These are phyloP conservation scores for Drosophila koepferae DNA, from an alignment of 2,888 invertebrate species.

Conservation along the genomic window DNA sequence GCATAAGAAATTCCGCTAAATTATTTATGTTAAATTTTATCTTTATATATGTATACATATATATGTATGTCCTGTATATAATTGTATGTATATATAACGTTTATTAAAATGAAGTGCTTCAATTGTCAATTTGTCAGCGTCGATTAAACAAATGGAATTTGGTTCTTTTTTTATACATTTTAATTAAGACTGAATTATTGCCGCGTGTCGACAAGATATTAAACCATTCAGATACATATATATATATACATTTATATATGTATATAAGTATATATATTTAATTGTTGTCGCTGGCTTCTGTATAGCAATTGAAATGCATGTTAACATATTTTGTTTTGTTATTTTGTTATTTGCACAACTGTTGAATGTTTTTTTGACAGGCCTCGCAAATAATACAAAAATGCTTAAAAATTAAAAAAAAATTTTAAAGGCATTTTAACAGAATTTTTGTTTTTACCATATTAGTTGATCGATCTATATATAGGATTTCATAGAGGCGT, in stretches of 20 bases:
- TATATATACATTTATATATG: constrained; percentile 7
- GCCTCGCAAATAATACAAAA: constrained; percentile 51
- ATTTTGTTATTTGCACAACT: constrained; percentile 65
- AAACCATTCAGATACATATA: constrained; percentile 8
- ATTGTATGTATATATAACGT: constrained; percentile 27
- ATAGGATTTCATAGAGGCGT: constrained; percentile 36
- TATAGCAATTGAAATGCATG: constrained; percentile 59
- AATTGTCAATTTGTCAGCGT: constrained; percentile 77
- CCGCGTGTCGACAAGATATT: constrained; percentile 55
- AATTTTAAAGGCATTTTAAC: constrained; percentile 37
- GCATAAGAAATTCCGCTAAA: constrained; percentile 23
- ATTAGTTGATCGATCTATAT: constrained; percentile 16
- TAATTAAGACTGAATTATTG: constrained; percentile 77
- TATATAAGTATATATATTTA: constrained; percentile 8
- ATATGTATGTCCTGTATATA: constrained; percentile 1
- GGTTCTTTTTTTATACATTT: constrained; percentile 55
- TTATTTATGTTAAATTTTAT: constrained; percentile 32
- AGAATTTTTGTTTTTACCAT: constrained; percentile 26
- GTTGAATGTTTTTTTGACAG: constrained; percentile 45
- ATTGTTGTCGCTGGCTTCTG: constrained; percentile 28
- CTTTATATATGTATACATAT: neutral
- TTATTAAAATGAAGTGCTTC: constrained; percentile 57
- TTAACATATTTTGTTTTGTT: constrained; percentile 38
- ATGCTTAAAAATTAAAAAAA: constrained; percentile 7
- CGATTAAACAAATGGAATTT: constrained; percentile 71